phyloP scores from a whole-genome alignment of 2,113 vertebrate genomes.

The Notiomystis cincta region DNA sequence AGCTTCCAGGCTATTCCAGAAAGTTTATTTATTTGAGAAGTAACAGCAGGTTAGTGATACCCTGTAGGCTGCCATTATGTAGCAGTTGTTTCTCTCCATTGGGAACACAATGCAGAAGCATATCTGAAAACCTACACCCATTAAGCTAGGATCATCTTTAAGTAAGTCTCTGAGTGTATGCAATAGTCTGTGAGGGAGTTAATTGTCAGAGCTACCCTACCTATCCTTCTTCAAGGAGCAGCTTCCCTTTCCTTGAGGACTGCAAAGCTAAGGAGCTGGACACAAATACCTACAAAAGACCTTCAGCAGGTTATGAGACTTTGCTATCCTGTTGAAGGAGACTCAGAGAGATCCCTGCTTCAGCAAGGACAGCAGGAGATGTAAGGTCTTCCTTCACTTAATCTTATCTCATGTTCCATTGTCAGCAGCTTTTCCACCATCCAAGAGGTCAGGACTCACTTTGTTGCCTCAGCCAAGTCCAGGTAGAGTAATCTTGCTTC shows the following conservation, averaged over 20 bases:
- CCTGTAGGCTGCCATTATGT: rapidly evolving
- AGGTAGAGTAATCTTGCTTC: background rate
- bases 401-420: background rate
- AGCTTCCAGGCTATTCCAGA: background rate
- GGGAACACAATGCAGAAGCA: background rate
- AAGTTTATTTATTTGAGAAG: background rate
- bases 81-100: background rate
- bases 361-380: background rate
- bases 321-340: background rate
- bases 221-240: background rate
- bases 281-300: background rate
- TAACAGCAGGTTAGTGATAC: background rate
- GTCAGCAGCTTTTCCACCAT: background rate
- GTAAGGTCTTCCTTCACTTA: background rate
- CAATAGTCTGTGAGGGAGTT: background rate
- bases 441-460: background rate
- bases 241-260: background rate
- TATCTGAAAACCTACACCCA: background rate
- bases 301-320: background rate
- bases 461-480: background rate
- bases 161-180: background rate
- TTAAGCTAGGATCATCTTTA: background rate
- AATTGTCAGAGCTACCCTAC: background rate
- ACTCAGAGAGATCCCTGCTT: background rate
- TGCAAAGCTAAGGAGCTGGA: background rate